Evolutionary conservation across 35 echinoderm and acorn worm genomes (phyloP), one percentile per base, ranked within the genome.

Genomic region (Acanthaster planci): DNA sequence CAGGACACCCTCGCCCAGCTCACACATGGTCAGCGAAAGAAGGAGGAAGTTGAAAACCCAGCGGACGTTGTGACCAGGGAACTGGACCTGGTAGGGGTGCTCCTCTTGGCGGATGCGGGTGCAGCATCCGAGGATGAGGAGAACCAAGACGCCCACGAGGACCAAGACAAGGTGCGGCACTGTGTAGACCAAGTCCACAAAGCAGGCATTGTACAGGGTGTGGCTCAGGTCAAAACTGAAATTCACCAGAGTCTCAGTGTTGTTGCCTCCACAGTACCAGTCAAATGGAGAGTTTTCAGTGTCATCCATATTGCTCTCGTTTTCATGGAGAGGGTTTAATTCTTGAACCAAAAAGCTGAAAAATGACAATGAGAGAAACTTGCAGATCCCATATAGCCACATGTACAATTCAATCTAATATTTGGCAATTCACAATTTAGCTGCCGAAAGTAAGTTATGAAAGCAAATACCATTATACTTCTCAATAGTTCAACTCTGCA

Each of bases 141-240:
- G 91, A 18, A 97, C 40, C 7, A 97, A 19, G 10, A 88, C 80
- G 39, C 87, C 79, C 22, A 93, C 27, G 42, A 91, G 14, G 36
- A 91, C 37, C 76, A 97, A 93, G 22, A 80, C 32, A 6, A 87
- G 17, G 44, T 97, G 95, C 2, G 90, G 87, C 9, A 93, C 31
- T 18, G 84, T 84, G 42, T 87, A 57, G 51, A 97, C 37, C 16
- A 92, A 80, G 59, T 97, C 90, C 30, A 80, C 80, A 59, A 90
- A 93, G 72, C 95, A 97, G 34, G 87, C 59, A 85, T 97, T 90
- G 77, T 93, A 80, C 39, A 97, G 26, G 5, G 84, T 93, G 55
- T 86, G 57, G 30, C 87, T 60, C 34, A 78, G 42, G 58, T 93
- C 88, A 90, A 86, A 92, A 8, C 21, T 35, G 38, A 91, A 91